Evolutionary conservation across 1,140 invertebrate genomes (phyloP), one percentile per base, ranked within the genome.

Genomic region (Achroia grisella): DNA sequence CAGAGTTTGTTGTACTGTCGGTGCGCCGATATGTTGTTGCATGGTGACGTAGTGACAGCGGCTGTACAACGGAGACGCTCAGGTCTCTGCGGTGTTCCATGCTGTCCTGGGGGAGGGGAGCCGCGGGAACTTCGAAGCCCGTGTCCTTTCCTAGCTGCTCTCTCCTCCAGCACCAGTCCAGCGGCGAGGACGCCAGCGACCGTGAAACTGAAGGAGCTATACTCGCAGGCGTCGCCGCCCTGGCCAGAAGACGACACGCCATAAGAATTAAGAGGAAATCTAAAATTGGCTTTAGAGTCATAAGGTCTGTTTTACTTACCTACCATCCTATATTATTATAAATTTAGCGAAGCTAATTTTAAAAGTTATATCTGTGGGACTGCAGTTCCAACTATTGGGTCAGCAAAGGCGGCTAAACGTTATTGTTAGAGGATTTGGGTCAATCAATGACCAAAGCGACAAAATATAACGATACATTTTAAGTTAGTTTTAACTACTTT

Each of bases 51-150:
- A 58, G 44, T 44, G 56, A 63, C 67, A 63, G 71, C 67, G 74
- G 67, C 70, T 67, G 62, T 79, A 84, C 72, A 72, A 84, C 80
- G 80, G 78, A 81, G 80, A 73, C 80, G 60, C 68, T 84, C 66
- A 81, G 77, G 69, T 81, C 71, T 57, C 61, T 84, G 57, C 74
- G 67, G 58, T 80, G 65, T 56, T 78, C 77, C 54, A 84, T 84
- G 80, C 69, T 84, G 65, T 66, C 75, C 44, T 84, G 80, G 79
- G 56, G 74, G 43, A 57, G 56, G 41, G 61, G 56, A 35, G 46
- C 56, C 41, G 65, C 68, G 61, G 55, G 68, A 42, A 45, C 58
- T 39, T 65, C 71, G 36, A 55, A 57, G 34, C 49, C 48, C 27
- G 34, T 41, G 47, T 60, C 61, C 46, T 55, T 60, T 40, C 51